Conservation (phyloP, 2,113 vertebrate species). For the Diglossa brunneiventris region DNA sequence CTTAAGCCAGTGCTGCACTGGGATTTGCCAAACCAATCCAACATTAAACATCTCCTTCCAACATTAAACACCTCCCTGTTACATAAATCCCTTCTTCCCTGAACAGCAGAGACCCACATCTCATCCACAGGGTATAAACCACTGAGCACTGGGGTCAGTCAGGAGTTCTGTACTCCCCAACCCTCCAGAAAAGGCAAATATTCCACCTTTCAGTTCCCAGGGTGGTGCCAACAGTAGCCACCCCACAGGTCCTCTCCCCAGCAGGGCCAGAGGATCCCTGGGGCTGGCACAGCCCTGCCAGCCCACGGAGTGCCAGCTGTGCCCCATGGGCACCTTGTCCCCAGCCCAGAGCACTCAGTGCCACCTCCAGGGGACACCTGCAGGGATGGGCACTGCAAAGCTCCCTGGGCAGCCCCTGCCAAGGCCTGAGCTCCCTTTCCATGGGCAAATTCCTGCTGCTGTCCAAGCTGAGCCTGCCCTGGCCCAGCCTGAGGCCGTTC, state of each 20-base stretch:
- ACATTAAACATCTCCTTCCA: background rate
- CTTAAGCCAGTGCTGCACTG: background rate
- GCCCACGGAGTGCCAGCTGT: too few species aligned
- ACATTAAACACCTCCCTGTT: background rate
- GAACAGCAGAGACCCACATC: background rate
- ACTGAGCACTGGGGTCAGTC: background rate
- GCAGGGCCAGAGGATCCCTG: background rate
- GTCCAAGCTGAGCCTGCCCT: background rate
- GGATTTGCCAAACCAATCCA: background rate
- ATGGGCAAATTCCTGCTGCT: background rate
- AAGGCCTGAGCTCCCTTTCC: background rate
- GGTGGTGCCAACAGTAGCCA: background rate
- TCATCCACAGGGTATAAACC: background rate
- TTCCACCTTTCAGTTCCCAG: background rate
- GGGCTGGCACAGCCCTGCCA: background rate
- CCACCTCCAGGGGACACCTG: too few species aligned
- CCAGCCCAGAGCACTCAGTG: background rate
- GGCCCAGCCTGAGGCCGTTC: background rate
- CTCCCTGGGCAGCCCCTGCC: too few species aligned
- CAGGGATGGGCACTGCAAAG: too few species aligned
- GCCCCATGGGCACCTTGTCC: too few species aligned
- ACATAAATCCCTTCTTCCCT: background rate
- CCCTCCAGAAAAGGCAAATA: background rate
- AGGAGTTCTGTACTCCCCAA: background rate
- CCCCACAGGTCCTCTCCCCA: accelerated